Base-by-base conservation (phyloP, 30 jellyfish, hydroid and myxozoan species). In the Hydractinia symbiolongicarpus region DNA sequence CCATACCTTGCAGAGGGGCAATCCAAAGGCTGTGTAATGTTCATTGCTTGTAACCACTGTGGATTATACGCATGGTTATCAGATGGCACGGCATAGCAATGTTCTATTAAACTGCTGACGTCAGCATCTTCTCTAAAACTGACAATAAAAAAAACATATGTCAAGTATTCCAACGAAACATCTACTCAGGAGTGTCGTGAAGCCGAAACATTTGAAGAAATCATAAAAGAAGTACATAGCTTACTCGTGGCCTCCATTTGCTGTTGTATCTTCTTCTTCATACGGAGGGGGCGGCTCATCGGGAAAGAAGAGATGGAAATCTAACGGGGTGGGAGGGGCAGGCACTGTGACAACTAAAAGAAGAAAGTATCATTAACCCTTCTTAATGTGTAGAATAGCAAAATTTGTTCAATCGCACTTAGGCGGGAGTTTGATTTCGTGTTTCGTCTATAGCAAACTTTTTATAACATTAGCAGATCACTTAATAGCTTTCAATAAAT, bases 41-140 rank as follows among this genome's bases (percentile, higher is more conserved):
- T 51, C 74, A 64, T 13, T n/a, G 52, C 40, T 13, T 64, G 74
- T 64, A 64, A 64, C 74, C 74, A 64, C 74, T 64, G 74, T 64
- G 74, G 74, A 13, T 64, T 64, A 51, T 64, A 64, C 19, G 74
- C 74, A 64, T 64, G 74, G 17, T 64, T 64, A 64, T 64, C 74
- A 51, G 19, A n/a, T 64, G 74, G 74, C 17, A 64, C 74, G 4
- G 40, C 19, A 64, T 44, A 64, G 40, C 40, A 64, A n/a, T 64
- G 52, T 44, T 64, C 74, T 51, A 64, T 64, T 44, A n/a, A 51
- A 13, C 40, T 64, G 52, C 1, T 13, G 19, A 64, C 74, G 19
- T 13, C 74, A 8, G 40, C 74, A 51, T 51, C 74, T n/a, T 64
- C 40, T 64, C 8, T 44, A 13, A 64, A 64, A 13, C 74, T 64